Base-by-base conservation (phyloP, 2,888 invertebrate genomes). In the Labia minor region DNA sequence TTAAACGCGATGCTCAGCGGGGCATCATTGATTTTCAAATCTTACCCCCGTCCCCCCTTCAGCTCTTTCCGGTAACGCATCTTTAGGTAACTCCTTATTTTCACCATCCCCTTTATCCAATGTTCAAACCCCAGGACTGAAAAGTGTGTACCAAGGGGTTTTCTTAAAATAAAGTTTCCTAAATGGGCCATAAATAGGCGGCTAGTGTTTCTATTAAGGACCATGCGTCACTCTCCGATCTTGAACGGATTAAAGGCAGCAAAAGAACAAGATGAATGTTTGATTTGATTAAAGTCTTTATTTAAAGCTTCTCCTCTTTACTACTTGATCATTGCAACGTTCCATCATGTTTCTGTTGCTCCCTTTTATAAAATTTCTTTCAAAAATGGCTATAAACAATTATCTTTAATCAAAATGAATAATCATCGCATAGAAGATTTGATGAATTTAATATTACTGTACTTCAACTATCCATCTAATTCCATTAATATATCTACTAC, bases 261-360 rank as follows among this genome's bases (percentile, higher is more conserved):
- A 49, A 49, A 49, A 2, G 49, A 11, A 14, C 2, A 49, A 49
- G 49, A 49, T 49, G 16, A 14, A 49, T 49, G 49, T 49, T 14
- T 49, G 49, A 49, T 49, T 49, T 49, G 49, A 49, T 49, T 49
- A 49, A 49, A 49, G 49, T 11, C 49, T 49, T 49, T 49, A 49
- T n/a, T 49, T 26, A 26, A 49, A 14, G 49, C 49, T 3, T 3
- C 49, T 14, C 16, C 49, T 49, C 8, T 49, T 49, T 49, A 14
- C 4, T 8, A 49, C 14, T 49, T 16, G 49, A 49, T 49, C 49
- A 49, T 49, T 49, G 3, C 26, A 8, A 26, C 49, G 3, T 16
- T 49, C 49, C n/a, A 4, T 14, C 14, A 49, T 2, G 16, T 49
- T n/a, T 49, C 3, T 49, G 4, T 49, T n/a, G 3, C 49, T 8